These are phyloP conservation scores for Sinosuthora webbiana DNA, from an alignment of 2,113 vertebrate genomes.

Conservation along the genomic window DNA sequence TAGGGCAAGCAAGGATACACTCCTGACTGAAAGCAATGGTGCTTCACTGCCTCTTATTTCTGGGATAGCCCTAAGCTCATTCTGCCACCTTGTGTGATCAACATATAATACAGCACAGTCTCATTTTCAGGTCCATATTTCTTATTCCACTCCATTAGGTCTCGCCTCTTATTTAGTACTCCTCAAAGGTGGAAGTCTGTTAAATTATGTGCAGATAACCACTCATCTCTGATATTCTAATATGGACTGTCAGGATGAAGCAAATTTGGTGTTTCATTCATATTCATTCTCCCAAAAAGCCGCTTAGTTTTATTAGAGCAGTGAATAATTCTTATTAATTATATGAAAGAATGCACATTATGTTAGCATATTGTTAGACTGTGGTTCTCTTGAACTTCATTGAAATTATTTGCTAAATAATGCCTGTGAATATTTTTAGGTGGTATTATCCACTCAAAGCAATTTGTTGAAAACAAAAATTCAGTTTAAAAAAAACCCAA, in stretches of 20 bases:
- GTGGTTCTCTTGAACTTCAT: not conserved
- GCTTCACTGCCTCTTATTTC: not conserved
- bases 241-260: not conserved
- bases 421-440: not conserved
- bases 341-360: not conserved
- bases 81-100: constrained; percentile 80
- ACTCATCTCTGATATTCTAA: not conserved
- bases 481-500: not conserved
- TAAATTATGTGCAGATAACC: not conserved
- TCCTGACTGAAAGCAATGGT: not conserved
- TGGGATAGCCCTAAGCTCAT: constrained; percentile 57
- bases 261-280: not conserved
- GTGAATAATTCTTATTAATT: not conserved
- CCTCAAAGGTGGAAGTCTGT: not conserved
- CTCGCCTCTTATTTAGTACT: not conserved
- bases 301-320: not conserved
- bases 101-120: constrained; percentile 70
- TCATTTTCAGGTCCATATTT: constrained; percentile 30
- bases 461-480: not conserved
- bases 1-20: not conserved
- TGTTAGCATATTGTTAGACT: not conserved
- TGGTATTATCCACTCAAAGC: not conserved
- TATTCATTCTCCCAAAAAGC: not conserved
- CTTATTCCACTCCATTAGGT: not conserved
- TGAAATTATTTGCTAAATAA: not conserved